Percentiles rank a stretch among this genome's conserved stretches.
phyloP scores from a whole-genome alignment of 2,888 invertebrate genomes.

The Hydropsyche betteni region DNA sequence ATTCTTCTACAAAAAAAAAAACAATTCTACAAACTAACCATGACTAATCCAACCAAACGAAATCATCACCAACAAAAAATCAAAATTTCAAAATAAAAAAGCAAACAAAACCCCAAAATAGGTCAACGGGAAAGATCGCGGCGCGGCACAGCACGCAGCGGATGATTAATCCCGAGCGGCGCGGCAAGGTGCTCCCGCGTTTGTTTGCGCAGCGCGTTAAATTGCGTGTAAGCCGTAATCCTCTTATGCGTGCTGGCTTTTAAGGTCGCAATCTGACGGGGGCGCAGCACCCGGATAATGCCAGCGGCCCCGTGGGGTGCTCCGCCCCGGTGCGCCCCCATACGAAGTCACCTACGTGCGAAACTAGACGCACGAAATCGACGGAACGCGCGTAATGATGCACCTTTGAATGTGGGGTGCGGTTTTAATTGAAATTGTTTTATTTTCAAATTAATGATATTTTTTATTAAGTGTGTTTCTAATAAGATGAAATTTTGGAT shows the following conservation, averaged over 20 bases:
- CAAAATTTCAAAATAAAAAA: background rate
- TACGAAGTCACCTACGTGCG: background rate
- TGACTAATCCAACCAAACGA: too few relatives aligned
- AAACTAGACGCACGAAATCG: conserved; percentile 1
- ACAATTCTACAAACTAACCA: too few relatives aligned
- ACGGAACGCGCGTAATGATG: too few relatives aligned
- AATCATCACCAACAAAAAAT: background rate
- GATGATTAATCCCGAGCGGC: conserved; percentile 8
- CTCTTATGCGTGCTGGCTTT: conserved; percentile 47
- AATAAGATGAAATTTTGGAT: too few relatives aligned
- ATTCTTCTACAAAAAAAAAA: too few relatives aligned
- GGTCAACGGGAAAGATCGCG: conserved; percentile 14
- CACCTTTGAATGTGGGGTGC: too few relatives aligned
- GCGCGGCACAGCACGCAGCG: background rate
- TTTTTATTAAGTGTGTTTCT: too few relatives aligned
- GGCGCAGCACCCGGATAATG: conserved; percentile 39
- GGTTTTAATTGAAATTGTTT: too few relatives aligned
- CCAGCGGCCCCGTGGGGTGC: conserved; percentile 10
- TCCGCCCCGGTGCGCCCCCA: background rate
- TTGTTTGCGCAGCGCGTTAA: conserved; percentile 46
- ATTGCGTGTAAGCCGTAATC: conserved; percentile 47
- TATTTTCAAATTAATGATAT: too few relatives aligned
- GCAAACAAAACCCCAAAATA: background rate
- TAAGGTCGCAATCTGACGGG: conserved; percentile 44
- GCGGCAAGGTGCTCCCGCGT: conserved; percentile 4